Percentiles rank a stretch among this genome's conserved stretches.
phyloP scores from a whole-genome alignment of 2,113 vertebrate genomes.

The human region DNA sequence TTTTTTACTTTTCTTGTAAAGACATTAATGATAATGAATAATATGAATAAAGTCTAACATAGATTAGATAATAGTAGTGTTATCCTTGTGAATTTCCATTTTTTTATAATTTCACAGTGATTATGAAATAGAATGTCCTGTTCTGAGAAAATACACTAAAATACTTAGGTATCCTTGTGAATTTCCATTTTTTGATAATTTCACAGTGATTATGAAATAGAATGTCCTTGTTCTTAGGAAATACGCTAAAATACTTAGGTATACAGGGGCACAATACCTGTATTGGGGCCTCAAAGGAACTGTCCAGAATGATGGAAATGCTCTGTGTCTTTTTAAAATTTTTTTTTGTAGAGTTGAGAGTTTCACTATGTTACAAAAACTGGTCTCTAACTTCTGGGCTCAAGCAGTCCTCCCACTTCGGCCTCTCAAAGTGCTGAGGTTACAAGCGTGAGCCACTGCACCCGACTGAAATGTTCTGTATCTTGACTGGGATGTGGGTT shows the following conservation, averaged over 20 bases:
- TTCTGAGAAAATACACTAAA: background rate
- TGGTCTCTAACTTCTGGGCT: too few species aligned
- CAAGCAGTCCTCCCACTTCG: too few species aligned
- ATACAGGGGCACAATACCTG: background rate
- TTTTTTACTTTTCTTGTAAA: background rate
- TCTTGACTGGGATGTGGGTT: background rate
- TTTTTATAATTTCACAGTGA: background rate
- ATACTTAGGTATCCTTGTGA: background rate
- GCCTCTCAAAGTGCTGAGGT: too few species aligned
- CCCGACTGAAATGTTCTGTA: background rate
- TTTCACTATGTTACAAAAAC: too few species aligned
- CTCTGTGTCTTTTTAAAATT: background rate
- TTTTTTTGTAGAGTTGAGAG: too few species aligned
- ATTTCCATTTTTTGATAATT: constrained; percentile 9
- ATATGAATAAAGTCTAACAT: background rate
- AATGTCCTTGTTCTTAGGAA: background rate
- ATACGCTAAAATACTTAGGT: background rate
- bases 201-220: background rate
- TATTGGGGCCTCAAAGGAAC: background rate
- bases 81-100: background rate
- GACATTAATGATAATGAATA: background rate
- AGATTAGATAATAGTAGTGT: background rate
- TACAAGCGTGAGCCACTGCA: too few species aligned
- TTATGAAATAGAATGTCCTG: background rate
- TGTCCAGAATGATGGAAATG: background rate